These are phyloP conservation scores for Umimayanthus chanpuru DNA, from an alignment of 92 coral and sea anemone genomes.

Conservation along the genomic window DNA sequence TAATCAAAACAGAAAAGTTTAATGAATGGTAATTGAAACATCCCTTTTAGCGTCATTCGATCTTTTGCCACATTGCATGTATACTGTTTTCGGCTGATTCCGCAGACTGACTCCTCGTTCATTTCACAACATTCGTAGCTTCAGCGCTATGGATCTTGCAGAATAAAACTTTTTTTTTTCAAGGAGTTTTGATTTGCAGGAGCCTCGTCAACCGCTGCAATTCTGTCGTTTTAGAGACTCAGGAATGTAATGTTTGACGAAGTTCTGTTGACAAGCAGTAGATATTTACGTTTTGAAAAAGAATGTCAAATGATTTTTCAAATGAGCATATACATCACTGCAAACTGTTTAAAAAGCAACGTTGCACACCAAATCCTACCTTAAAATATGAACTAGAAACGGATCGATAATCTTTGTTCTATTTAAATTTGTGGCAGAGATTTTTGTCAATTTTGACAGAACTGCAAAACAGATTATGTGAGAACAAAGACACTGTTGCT, in stretches of 20 bases:
- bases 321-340: not conserved
- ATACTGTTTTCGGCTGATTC: not conserved
- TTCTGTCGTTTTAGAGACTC: slow-evolving; percentile 30
- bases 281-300: slow-evolving; percentile 18
- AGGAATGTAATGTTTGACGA: slow-evolving; percentile 24
- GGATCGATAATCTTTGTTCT: not conserved
- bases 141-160: not conserved
- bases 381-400: not conserved
- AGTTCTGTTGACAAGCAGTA: slow-evolving; percentile 4
- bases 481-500: slow-evolving; percentile 45
- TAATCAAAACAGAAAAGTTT: not conserved
- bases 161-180: not conserved
- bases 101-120: not conserved
- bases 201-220: not conserved
- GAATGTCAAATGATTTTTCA: not conserved
- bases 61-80: too few relatives aligned
- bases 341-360: not conserved
- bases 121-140: not conserved
- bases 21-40: slow-evolving; percentile 7
- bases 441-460: slow-evolving; percentile 31
- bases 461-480: slow-evolving; percentile 34
- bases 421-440: slow-evolving; percentile 7
- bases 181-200: too few relatives aligned
- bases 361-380: not conserved
- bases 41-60: not conserved